Evolutionary conservation across 2,888 invertebrate genomes (phyloP).

Genomic region (Rhogogaster chlorosoma): DNA sequence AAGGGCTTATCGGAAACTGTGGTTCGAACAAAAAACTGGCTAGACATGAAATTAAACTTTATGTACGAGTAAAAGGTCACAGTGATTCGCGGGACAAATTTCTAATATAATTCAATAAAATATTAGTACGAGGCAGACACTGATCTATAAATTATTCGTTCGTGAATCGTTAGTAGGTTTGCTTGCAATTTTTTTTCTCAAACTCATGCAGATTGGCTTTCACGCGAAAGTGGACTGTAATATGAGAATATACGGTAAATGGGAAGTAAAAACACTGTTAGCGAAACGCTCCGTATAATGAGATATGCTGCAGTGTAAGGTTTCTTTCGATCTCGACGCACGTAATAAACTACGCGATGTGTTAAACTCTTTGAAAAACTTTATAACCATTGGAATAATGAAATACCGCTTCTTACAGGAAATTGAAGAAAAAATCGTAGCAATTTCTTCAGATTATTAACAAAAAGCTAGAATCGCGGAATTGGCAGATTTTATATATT

Average conservation of each 20-base stretch:
- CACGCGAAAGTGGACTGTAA: background rate
- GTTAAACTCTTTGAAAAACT: background rate
- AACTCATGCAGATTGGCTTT: background rate
- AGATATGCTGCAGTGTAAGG: no score
- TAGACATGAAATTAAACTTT: background rate
- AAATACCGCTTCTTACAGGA: background rate
- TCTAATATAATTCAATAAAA: background rate
- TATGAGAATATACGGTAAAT: background rate
- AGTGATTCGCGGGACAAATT: background rate
- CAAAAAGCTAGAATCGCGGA: background rate
- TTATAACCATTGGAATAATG: background rate
- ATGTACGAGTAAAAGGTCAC: background rate
- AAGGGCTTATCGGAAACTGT: background rate
- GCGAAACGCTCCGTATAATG: no score
- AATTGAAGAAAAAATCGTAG: no score
- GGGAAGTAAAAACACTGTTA: no score
- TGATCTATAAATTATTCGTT: background rate
- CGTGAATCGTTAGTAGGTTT: no score
- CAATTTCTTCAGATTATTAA: background rate
- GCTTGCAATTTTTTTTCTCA: background rate
- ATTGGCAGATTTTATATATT: background rate
- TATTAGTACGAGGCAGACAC: background rate
- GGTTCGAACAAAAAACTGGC: background rate
- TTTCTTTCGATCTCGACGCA: no score
- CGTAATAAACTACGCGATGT: background rate